phyloP scores from a whole-genome alignment of 2,888 invertebrate species.

The Pseudococcus longispinus region DNA sequence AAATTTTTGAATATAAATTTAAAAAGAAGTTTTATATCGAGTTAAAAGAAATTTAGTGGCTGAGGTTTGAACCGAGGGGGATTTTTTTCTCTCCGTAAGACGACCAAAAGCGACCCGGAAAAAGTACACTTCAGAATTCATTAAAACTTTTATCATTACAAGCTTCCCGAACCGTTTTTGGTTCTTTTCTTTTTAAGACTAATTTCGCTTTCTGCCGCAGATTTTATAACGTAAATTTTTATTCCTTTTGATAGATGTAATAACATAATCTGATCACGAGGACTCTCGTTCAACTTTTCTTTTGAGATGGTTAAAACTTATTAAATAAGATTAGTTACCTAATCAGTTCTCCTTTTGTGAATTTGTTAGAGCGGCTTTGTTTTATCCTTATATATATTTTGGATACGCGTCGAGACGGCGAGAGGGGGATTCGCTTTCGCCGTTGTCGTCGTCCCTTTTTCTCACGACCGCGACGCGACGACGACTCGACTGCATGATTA shows the following conservation, averaged over 20 bases:
- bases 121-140: conserved; percentile 55
- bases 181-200: conserved; percentile 48
- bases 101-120: conserved; percentile 49
- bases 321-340: conserved; percentile 55
- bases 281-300: conserved; percentile 40
- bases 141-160: conserved; percentile 56
- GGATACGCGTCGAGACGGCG: not conserved
- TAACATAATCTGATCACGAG: conserved; percentile 54
- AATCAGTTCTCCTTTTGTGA: conserved; percentile 51
- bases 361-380: conserved; percentile 43
- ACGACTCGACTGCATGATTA: not conserved
- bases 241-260: conserved; percentile 51
- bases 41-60: conserved; percentile 53
- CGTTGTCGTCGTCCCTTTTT: not conserved
- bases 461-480: not conserved
- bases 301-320: conserved; percentile 49
- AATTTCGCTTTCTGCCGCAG: conserved; percentile 39
- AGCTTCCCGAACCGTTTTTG: conserved; percentile 44
- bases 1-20: conserved; percentile 54
- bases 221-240: conserved; percentile 47
- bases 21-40: conserved; percentile 55
- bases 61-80: conserved; percentile 45
- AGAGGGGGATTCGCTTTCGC: not conserved
- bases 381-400: conserved; percentile 21
- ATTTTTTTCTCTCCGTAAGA: conserved; percentile 25